phyloP scores from a whole-genome alignment of 2,113 vertebrate genomes.

The Pleuronectes platessa region DNA sequence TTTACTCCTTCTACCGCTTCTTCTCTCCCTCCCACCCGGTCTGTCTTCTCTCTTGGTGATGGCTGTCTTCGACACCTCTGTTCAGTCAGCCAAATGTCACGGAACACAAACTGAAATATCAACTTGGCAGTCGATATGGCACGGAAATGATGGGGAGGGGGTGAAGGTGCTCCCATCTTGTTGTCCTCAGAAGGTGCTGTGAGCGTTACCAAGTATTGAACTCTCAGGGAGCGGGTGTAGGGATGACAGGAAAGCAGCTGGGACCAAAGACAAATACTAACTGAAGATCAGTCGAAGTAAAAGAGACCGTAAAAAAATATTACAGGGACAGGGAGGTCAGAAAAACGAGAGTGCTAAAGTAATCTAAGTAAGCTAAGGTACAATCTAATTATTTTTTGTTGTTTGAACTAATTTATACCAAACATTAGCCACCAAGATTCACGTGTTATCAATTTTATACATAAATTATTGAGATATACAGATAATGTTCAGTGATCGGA shows the following conservation, averaged over 20 bases:
- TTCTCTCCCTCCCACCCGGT: conserved; percentile 33
- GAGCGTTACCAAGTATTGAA: conserved; percentile 48
- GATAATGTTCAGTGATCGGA: not conserved
- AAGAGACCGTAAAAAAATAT: not conserved
- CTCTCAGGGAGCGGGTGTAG: conserved; percentile 9
- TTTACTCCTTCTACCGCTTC: conserved; percentile 34
- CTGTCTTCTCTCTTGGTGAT: conserved; percentile 68
- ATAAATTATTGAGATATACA: not conserved
- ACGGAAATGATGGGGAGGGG: conserved; percentile 65
- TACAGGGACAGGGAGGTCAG: not conserved
- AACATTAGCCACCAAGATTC: not conserved
- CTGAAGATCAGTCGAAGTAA: not conserved
- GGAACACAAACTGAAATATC: conserved; percentile 80
- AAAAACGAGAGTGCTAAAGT: not conserved
- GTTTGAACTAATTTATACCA: not conserved
- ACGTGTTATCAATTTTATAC: not conserved
- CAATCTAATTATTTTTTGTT: not conserved
- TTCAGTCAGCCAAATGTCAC: conserved; percentile 85
- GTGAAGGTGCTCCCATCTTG: conserved; percentile 55
- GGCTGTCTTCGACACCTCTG: conserved; percentile 75
- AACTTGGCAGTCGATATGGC: conserved; percentile 78
- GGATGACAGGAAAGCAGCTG: conserved; percentile 61
- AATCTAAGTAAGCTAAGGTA: too few relatives aligned
- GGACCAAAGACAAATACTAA: conserved; percentile 23
- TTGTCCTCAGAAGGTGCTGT: conserved; percentile 65